Percentiles rank a stretch among this genome's conserved stretches.
phyloP scores from a whole-genome alignment of 1,140 invertebrate genomes.

The Polypedilum pembai region DNA sequence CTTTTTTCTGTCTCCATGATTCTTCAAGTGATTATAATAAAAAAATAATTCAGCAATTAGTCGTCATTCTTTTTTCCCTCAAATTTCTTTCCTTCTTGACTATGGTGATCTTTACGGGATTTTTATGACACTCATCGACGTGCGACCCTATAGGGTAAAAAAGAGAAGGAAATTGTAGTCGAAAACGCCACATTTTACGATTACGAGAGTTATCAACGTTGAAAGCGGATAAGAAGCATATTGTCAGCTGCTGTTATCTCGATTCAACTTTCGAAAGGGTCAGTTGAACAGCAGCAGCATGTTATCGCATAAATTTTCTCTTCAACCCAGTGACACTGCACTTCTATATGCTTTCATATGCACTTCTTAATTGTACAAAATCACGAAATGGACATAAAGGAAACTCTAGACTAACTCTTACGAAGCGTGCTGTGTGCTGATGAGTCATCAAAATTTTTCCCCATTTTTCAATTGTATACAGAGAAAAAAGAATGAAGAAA shows the following conservation, averaged over 20 bases:
- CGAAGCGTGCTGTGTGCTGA: background rate
- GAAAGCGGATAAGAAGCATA: constrained; percentile 1
- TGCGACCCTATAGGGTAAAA: no score
- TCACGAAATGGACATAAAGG: background rate
- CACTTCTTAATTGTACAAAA: background rate
- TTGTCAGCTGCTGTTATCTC: background rate
- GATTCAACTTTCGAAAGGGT: background rate
- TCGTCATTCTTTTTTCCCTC: no score
- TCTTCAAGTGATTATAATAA: no score
- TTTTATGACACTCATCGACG: no score
- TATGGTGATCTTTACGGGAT: no score
- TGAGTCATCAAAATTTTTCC: constrained; percentile 2
- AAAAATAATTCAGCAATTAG: no score
- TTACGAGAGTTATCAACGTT: background rate
- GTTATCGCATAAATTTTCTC: background rate
- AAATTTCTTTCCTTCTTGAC: no score
- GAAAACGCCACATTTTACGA: constrained; percentile 17
- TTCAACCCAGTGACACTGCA: background rate
- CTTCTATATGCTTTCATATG: background rate
- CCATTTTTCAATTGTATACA: background rate
- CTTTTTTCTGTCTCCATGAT: no score
- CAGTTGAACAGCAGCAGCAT: background rate
- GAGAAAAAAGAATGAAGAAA: background rate
- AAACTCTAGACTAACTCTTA: background rate
- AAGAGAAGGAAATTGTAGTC: no score